A percentile compares a stretch with the other conserved stretches of the same genome.
phyloP scores from a whole-genome alignment of 2,113 vertebrate species.

The Aptenodytes patagonicus region DNA sequence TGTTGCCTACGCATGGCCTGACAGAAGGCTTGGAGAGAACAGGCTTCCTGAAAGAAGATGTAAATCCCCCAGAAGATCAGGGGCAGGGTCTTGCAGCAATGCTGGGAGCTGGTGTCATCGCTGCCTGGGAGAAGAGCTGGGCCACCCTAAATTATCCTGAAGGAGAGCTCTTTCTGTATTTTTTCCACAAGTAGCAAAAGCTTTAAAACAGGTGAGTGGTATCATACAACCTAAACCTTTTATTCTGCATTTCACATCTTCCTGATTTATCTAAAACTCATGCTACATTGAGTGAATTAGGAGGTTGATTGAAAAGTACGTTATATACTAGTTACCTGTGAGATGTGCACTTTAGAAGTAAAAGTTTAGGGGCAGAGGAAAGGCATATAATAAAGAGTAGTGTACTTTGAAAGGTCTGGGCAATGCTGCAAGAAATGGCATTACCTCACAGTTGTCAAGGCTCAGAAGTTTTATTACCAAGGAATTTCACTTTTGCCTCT shows the following conservation, averaged over 20 bases:
- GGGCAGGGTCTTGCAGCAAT: neutral
- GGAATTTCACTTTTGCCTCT: constrained; percentile 78
- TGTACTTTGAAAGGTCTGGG: constrained; percentile 70
- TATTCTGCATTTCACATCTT: constrained; percentile 32
- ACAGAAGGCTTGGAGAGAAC: neutral
- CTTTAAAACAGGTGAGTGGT: constrained; percentile 21
- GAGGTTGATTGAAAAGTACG: constrained; percentile 63
- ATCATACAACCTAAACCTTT: neutral
- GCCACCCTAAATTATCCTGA: neutral
- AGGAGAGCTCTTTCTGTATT: neutral
- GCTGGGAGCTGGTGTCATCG: neutral
- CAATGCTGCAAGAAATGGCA: constrained; percentile 70
- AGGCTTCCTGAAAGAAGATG: neutral
- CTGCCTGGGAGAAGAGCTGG: neutral
- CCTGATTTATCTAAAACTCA: constrained; percentile 29
- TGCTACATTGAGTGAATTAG: constrained; percentile 37
- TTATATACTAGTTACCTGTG: constrained; percentile 63
- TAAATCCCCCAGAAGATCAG: neutral
- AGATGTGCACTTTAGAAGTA: constrained; percentile 64
- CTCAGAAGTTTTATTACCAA: constrained; percentile 83
- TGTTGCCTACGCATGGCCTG: neutral
- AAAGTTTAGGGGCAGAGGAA: constrained; percentile 67
- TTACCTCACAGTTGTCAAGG: constrained; percentile 78
- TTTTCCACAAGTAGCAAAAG: neutral
- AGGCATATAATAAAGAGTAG: constrained; percentile 32